Evolutionary conservation across 2,113 vertebrate species (phyloP).

Genomic region (Regulus satrapa): DNA sequence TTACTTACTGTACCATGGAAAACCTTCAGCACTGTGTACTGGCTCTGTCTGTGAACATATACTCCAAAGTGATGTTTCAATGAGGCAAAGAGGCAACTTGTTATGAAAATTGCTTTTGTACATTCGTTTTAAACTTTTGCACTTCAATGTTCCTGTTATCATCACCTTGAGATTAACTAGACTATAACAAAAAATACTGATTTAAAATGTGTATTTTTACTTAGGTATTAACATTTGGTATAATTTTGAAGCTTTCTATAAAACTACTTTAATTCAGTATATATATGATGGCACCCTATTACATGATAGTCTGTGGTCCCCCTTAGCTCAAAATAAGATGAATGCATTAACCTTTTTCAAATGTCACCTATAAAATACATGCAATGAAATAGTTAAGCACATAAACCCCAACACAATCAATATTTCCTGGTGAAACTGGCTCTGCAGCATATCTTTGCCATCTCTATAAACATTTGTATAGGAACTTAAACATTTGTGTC

Average conservation of each 20-base stretch:
- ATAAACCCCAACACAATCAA: background rate
- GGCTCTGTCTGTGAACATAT: background rate
- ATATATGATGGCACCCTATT: background rate
- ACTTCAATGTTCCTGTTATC: background rate
- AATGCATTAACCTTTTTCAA: constrained; percentile 37
- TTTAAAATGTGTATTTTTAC: background rate
- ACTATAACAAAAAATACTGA: background rate
- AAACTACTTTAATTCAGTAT: background rate
- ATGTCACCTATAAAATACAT: background rate
- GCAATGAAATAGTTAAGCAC: constrained; percentile 27
- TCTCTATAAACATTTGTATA: constrained; percentile 3
- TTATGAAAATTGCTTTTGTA: background rate
- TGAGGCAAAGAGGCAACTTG: background rate
- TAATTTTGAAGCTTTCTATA: background rate
- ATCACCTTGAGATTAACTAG: background rate
- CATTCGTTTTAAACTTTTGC: background rate
- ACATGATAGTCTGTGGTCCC: background rate
- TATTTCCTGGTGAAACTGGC: background rate
- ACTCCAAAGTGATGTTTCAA: background rate
- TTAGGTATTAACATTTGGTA: background rate
- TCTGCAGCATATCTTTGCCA: background rate
- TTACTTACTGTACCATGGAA: background rate
- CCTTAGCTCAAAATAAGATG: background rate
- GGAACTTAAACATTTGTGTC: background rate
- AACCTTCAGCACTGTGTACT: background rate